Evolutionary conservation across 2,797 vertebrate genomes (phyloP), one percentile per base, ranked within the genome.

Genomic region (Acrossocheilus wenchowensis): DNA sequence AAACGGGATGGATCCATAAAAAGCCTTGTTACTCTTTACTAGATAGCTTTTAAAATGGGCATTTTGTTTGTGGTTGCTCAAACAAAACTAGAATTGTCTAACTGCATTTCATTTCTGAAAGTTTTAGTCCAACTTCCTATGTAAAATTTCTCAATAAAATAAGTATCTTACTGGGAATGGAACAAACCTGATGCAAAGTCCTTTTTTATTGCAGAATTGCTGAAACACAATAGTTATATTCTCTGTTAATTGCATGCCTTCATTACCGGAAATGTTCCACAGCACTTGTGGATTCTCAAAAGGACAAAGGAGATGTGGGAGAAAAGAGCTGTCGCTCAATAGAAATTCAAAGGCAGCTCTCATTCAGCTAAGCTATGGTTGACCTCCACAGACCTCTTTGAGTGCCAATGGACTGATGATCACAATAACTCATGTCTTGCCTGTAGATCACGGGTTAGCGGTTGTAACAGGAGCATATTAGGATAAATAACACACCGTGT

Each of bases 301-400:
- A 89, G 82, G 57, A 90, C 90, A 90, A 78, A 39, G 43, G 52
- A 45, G 68, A 68, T 34, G 39, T 57, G 73, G 34, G 9, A 89
- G 75, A 87, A 89, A 84, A 88, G 71, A 77, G 30, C 74, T 82
- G 66, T 86, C 83, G 45, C 48, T 78, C 26, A 68, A 68, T 60
- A 87, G 52, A 57, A 87, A 88, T 85, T 78, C 39, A 81, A 86
- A 87, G 80, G 72, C 66, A 81, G 52, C 78, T 84, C 73, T 87
- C 6, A 50, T 87, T 80, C 77, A 72, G 39, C 50, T 79, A 72
- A 84, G 86, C 83, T 77, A 17, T 60, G 48, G 45, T 78, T 90
- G 89, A 90, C 89, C 85, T 90, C 64, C 69, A 78, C 62, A 85
- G 78, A 80, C 72, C 81, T 82, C 62, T 68, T 83, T 26, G 54